Evolutionary conservation across 1,140 invertebrate genomes (phyloP), one percentile per base, ranked within the genome.

Genomic region (Riptortus pedestris): DNA sequence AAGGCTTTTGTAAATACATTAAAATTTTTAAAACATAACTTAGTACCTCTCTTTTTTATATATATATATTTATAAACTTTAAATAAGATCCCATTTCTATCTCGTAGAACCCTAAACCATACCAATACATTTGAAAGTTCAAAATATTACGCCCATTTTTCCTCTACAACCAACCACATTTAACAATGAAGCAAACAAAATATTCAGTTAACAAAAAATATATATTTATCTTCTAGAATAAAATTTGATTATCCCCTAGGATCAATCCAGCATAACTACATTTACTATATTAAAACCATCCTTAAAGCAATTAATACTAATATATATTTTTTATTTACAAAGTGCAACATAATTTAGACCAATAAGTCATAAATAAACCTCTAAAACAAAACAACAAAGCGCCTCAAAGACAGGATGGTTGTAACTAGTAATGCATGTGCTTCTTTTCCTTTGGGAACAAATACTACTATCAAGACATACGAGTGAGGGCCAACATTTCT

Each of bases 61-160:
- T 55, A 64, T 33, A 33, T 64, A 12, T 33, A 27, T 57, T 43
- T 57, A 45, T 64, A 26, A 27, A 48, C 24, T 38, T 57, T 58
- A 64, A 58, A 59, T 33, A 38, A 57, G 51, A 43, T 62, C 38
- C 22, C 24, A 22, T 62, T 62, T 43, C 38, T 62, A 31, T 14
- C 26, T 47, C 38, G 48, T 62, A 45, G 29, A 12, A 63, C 62
- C 62, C 62, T 48, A 29, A 63, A 31, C 62, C 62, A 63, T 63
- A 29, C 47, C 47, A 62, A 45, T 45, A 55, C 48, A 63, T 33
- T 55, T 55, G 28, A 29, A 63, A 63, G 12, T 18, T 63, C 29
- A 14, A 63, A 62, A 63, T 26, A 29, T 63, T 27, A 63, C 28
- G 31, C 47, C 16, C 48, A 20, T 51, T 22, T 63, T 31, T 63